Evolutionary conservation across 2,888 invertebrate species (phyloP).

Genomic region (Tupiocoris notatus): DNA sequence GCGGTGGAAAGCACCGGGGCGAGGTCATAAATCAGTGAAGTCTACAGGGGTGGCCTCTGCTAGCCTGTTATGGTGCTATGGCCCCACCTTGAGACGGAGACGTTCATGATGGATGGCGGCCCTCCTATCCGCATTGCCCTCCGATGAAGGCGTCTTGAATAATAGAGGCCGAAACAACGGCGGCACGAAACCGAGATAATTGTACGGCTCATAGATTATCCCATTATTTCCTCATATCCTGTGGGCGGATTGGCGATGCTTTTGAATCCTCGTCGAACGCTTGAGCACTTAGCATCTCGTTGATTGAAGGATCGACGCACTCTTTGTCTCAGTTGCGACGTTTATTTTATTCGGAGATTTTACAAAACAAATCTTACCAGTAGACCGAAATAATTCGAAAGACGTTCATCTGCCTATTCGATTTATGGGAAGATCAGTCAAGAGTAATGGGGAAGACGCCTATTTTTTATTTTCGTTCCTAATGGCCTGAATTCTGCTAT

Average conservation of each 20-base stretch:
- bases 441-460: too few species aligned
- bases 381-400: too few species aligned
- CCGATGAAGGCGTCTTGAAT: constrained; percentile 40
- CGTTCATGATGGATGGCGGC: constrained; percentile 33
- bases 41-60: background rate
- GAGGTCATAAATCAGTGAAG: constrained; percentile 35
- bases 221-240: constrained; percentile 22
- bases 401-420: too few species aligned
- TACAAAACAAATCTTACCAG: too few species aligned
- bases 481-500: too few species aligned
- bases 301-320: too few species aligned
- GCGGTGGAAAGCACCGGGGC: constrained; percentile 1
- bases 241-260: background rate
- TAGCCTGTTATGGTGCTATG: background rate
- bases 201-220: constrained; percentile 35
- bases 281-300: background rate
- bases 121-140: background rate
- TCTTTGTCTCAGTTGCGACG: too few species aligned
- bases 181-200: constrained; percentile 37
- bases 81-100: constrained; percentile 32
- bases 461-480: too few species aligned
- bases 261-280: background rate
- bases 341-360: too few species aligned
- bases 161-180: constrained; percentile 38
- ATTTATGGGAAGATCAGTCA: too few species aligned